Evolutionary conservation across 2,888 invertebrate species (phyloP).

Genomic region (Oligia fasciuncula): DNA sequence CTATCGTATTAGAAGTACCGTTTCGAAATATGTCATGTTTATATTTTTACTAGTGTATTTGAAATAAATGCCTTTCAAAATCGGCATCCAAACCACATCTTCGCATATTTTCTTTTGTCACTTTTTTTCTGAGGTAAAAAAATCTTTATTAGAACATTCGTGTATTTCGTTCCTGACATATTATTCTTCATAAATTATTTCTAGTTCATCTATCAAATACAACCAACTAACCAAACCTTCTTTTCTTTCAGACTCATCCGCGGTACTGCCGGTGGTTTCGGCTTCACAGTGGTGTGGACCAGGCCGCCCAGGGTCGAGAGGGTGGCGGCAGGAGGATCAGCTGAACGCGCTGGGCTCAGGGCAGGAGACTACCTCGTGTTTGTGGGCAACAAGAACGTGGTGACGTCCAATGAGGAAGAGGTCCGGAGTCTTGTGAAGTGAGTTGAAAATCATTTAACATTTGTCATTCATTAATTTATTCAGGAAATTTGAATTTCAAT

Average conservation of each 20-base stretch:
- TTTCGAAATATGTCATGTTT: too few relatives aligned
- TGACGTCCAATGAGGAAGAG: constrained; percentile 93
- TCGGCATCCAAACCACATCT: not conserved
- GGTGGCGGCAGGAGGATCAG: constrained; percentile 94
- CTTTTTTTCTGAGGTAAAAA: not conserved
- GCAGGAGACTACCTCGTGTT: constrained; percentile 97
- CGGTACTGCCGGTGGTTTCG: constrained; percentile 92
- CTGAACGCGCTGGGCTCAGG: constrained; percentile 94
- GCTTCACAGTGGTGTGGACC: constrained; percentile 97
- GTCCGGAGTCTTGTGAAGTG: constrained; percentile 92
- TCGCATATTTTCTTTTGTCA: not conserved
- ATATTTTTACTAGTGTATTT: not conserved
- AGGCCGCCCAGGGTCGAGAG: constrained; percentile 96
- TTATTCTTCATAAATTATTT: not conserved
- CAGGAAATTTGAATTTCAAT: not conserved
- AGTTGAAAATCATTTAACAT: constrained; percentile 75
- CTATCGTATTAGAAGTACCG: not conserved
- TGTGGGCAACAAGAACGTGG: constrained; percentile 96
- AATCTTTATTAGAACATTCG: not conserved
- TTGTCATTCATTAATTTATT: too few relatives aligned
- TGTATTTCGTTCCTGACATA: not conserved
- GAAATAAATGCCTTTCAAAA: not conserved
- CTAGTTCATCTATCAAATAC: not conserved
- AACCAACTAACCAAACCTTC: not conserved
- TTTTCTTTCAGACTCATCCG: constrained; percentile 80